phyloP scores from a whole-genome alignment of 2,797 vertebrate species.

The Rhinella marina region DNA sequence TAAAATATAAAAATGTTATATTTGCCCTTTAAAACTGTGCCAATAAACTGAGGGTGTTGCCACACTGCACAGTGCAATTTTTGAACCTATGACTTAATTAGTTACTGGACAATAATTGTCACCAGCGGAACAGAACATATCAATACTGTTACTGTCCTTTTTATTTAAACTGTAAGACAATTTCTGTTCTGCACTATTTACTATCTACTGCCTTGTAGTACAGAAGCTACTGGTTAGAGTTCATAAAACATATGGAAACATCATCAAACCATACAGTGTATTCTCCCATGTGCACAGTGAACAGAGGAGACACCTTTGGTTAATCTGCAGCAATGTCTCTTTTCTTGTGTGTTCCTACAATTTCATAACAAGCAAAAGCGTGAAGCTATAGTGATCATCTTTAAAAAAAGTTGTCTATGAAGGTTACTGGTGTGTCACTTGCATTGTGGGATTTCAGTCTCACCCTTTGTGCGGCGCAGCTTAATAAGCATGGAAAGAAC shows the following conservation, averaged over 20 bases:
- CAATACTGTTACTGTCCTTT: too few relatives aligned
- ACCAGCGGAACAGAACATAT: not conserved
- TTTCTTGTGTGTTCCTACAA: not conserved
- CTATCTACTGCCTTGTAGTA: too few relatives aligned
- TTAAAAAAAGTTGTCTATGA: not conserved
- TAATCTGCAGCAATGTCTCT: not conserved
- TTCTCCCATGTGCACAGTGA: not conserved
- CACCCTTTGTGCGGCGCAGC: not conserved
- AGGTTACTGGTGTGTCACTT: not conserved
- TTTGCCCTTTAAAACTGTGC: too few relatives aligned
- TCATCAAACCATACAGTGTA: not conserved
- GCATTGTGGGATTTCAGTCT: constrained; percentile 3
- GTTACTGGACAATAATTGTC: too few relatives aligned
- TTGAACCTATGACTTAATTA: too few relatives aligned
- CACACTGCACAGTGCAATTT: too few relatives aligned
- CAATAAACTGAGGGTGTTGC: too few relatives aligned
- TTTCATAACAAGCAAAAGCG: not conserved
- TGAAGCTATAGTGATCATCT: not conserved
- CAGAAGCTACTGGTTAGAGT: not conserved
- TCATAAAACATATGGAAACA: not conserved
- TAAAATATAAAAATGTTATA: too few relatives aligned
- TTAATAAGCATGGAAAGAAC: constrained; percentile 37
- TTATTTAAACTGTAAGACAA: not conserved
- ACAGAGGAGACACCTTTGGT: not conserved
- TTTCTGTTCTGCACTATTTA: not conserved